phyloP scores from a whole-genome alignment of 2,113 vertebrate genomes.

The Apodemus speciosus region DNA sequence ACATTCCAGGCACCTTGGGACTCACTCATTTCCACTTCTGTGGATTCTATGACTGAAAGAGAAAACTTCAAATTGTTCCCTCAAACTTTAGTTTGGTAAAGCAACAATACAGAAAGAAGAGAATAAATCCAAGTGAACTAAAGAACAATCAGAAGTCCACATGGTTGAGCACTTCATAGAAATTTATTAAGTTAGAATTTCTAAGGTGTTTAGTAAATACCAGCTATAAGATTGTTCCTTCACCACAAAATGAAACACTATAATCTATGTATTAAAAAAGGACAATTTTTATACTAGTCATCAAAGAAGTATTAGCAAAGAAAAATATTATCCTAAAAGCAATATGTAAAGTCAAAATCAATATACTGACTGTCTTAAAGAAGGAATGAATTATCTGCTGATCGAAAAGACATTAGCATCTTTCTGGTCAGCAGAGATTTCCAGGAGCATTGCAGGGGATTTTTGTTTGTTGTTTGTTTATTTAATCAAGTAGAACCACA shows the following conservation, averaged over 20 bases:
- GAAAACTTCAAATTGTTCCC: slow-evolving; percentile 25
- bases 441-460: neutral
- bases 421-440: neutral
- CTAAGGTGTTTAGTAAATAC: slow-evolving; percentile 13
- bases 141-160: neutral
- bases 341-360: slow-evolving; percentile 14
- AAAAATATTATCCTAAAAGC: neutral
- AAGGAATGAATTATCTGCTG: slow-evolving; percentile 29
- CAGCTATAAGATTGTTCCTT: slow-evolving; percentile 24
- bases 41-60: slow-evolving; percentile 31
- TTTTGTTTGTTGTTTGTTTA: neutral
- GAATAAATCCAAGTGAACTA: neutral
- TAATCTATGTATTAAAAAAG: neutral
- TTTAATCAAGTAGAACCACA: neutral
- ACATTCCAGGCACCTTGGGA: slow-evolving; percentile 30
- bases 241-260: neutral
- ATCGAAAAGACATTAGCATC: neutral
- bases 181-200: neutral
- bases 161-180: neutral
- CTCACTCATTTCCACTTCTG: neutral
- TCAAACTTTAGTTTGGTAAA: slow-evolving; percentile 16
- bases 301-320: slow-evolving; percentile 2
- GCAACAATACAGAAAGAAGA: neutral
- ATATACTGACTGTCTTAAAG: neutral
- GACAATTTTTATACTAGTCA: neutral